phyloP scores from a whole-genome alignment of 2,888 invertebrate species.

The Drosophila kambysellisi region DNA sequence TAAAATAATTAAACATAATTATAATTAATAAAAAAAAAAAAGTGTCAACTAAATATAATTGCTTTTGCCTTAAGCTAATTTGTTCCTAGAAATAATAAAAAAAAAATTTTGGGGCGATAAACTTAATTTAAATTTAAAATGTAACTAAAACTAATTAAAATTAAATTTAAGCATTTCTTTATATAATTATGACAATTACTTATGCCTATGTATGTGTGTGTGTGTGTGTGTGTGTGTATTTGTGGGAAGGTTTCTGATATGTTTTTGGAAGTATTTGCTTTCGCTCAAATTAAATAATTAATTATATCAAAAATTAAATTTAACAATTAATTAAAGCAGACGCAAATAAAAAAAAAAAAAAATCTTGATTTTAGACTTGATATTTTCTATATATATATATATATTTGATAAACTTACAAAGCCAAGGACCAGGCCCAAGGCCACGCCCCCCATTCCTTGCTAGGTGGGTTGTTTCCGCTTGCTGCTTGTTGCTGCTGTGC shows the following conservation, averaged over 20 bases:
- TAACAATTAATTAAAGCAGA: constrained; percentile 50
- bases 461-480: constrained; percentile 41
- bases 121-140: constrained; percentile 2
- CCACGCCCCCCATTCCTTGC: constrained; percentile 48
- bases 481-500: constrained; percentile 1
- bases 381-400: constrained; percentile 1
- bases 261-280: constrained; percentile 54
- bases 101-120: constrained; percentile 33
- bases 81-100: constrained; percentile 53
- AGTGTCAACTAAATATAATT: constrained; percentile 20
- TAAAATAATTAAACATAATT: constrained; percentile 30
- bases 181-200: constrained; percentile 37
- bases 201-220: constrained; percentile 25
- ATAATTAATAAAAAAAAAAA: constrained; percentile 42
- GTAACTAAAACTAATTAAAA: constrained; percentile 25
- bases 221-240: constrained; percentile 20
- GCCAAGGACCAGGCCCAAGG: constrained; percentile 56
- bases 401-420: constrained; percentile 46
- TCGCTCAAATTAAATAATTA: constrained; percentile 23
- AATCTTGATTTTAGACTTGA: constrained; percentile 7
- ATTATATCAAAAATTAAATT: constrained; percentile 23
- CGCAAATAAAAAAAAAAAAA: constrained; percentile 38
- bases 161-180: constrained; percentile 17
- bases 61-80: constrained; percentile 58
- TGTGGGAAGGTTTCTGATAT: constrained; percentile 39